Evolutionary conservation across 2,888 invertebrate species (phyloP).

Genomic region (Aspidapion aeneum): DNA sequence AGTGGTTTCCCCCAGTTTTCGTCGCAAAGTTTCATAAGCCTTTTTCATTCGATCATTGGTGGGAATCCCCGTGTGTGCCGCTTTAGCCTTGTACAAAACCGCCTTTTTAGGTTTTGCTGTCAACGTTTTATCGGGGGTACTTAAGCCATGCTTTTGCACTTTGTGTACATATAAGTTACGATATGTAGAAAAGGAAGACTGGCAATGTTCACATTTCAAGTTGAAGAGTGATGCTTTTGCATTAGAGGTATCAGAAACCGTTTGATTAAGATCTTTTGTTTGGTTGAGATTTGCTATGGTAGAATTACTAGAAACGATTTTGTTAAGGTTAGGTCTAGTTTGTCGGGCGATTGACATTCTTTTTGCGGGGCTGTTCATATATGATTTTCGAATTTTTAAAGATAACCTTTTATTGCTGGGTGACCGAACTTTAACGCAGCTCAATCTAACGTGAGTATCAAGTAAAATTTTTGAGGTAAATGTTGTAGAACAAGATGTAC

Average conservation of each 20-base stretch:
- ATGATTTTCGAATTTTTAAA: slow-evolving; percentile 29
- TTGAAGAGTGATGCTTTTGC: slow-evolving; percentile 14
- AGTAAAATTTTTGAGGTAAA: slow-evolving; percentile 41
- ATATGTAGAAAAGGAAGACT: slow-evolving; percentile 34
- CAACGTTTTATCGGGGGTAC: slow-evolving; percentile 39
- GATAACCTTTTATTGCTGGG: slow-evolving; percentile 27
- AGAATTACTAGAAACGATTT: too few relatives aligned
- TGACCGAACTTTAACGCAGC: slow-evolving; percentile 38
- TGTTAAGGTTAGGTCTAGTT: background rate
- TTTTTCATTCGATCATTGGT: slow-evolving; percentile 31
- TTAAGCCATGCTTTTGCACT: slow-evolving; percentile 35
- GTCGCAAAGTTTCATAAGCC: slow-evolving; percentile 29
- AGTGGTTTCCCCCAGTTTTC: slow-evolving; percentile 23
- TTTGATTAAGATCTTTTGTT: background rate
- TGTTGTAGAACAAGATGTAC: slow-evolving; percentile 35
- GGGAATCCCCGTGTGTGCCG: slow-evolving; percentile 36
- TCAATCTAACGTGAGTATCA: slow-evolving; percentile 39
- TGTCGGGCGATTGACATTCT: slow-evolving; percentile 4
- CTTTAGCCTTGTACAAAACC: slow-evolving; percentile 26
- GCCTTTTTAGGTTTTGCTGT: slow-evolving; percentile 25
- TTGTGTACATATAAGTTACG: slow-evolving; percentile 31
- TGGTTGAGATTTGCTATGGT: too few relatives aligned
- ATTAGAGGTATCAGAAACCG: background rate
- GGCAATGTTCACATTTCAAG: slow-evolving; percentile 37
- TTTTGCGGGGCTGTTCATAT: slow-evolving; percentile 24